These are phyloP conservation scores for Anticlea derivata DNA, from an alignment of 2,888 invertebrate species.

Conservation along the genomic window DNA sequence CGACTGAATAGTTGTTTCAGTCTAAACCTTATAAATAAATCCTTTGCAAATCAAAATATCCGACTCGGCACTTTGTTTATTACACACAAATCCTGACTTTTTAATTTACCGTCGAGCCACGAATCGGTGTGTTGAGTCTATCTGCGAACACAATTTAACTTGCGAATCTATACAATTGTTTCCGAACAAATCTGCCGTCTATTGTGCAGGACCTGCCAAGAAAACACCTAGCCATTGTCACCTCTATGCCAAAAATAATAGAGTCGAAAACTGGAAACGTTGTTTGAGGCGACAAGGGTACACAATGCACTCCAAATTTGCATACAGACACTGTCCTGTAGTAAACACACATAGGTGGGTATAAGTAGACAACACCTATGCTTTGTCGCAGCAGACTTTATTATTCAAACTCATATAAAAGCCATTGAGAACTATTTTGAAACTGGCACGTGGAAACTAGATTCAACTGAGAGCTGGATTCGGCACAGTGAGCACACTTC, in stretches of 20 bases:
- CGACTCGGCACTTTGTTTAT: constrained; percentile 31
- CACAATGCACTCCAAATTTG: constrained; percentile 66
- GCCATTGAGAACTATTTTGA: constrained; percentile 26
- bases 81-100: constrained; percentile 33
- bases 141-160: constrained; percentile 59
- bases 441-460: constrained; percentile 24
- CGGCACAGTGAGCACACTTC: background rate
- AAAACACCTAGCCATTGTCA: constrained; percentile 36
- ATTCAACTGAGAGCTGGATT: constrained; percentile 13
- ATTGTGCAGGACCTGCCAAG: constrained; percentile 30
- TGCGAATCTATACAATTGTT: constrained; percentile 59
- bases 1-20: too few species aligned
- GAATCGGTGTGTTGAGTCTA: constrained; percentile 24
- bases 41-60: constrained; percentile 35
- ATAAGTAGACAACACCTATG: constrained; percentile 22
- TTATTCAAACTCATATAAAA: constrained; percentile 28
- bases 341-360: constrained; percentile 28
- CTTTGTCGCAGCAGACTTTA: constrained; percentile 24
- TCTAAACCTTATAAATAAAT: too few species aligned
- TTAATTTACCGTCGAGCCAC: constrained; percentile 33
- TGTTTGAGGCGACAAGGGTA: constrained; percentile 43
- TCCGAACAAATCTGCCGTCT: constrained; percentile 50
- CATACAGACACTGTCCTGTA: constrained; percentile 53
- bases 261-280: constrained; percentile 8
- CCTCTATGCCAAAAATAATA: constrained; percentile 3